Base-by-base conservation (phyloP, 2,113 vertebrate species). In the Diphyllodes magnificus region DNA sequence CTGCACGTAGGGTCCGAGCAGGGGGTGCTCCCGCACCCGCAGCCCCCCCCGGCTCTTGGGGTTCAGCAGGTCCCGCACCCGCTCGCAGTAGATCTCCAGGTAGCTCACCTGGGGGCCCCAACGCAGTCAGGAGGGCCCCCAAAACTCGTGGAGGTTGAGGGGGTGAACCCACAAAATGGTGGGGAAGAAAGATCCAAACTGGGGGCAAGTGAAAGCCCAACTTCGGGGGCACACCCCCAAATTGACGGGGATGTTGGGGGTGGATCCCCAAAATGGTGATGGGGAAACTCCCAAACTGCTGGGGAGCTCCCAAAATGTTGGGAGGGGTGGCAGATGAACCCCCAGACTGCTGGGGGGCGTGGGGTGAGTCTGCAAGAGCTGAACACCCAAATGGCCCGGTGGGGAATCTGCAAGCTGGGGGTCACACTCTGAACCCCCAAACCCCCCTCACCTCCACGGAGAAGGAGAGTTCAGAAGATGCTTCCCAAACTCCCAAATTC, bases 1-100 rank as follows among this genome's bases (percentile, higher is more conserved):
- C 86, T 89, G 86, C 53, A 89, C 86, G 39, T 89, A 89, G 61
- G 86, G 86, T 1, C 86, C 86, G 24, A 89, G 86, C 61, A 89
- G 53, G 78, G 86, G 86, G 69, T 66, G 78, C 69, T 82, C 86
- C 23, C 86, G 53, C 45, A 89, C 86, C 61, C 86, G 53, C 78
- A 89, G 69, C 61, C 45, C 86, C 28, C 86, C 86, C 0, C 86
- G 69, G 60, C 78, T 82, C 45, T 75, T 73, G 77, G 86, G 86
- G 78, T 66, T 89, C 69, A 82, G 78, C 78, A 89, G 69, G 61
- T 82, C 86, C 69, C 86, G 60, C 45, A 89, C 86, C 0, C 86
- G 53, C 61, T 82, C 86, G 0, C 86, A 89, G 70, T 89, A 89
- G 61, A 89, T 89, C 78, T 89, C 86, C 69, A 82, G 45, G 78